A percentile compares a stretch with the other conserved stretches of the same genome.
Conservation (phyloP, 2,113 vertebrate genomes). For the Lophochroa leadbeateri region DNA sequence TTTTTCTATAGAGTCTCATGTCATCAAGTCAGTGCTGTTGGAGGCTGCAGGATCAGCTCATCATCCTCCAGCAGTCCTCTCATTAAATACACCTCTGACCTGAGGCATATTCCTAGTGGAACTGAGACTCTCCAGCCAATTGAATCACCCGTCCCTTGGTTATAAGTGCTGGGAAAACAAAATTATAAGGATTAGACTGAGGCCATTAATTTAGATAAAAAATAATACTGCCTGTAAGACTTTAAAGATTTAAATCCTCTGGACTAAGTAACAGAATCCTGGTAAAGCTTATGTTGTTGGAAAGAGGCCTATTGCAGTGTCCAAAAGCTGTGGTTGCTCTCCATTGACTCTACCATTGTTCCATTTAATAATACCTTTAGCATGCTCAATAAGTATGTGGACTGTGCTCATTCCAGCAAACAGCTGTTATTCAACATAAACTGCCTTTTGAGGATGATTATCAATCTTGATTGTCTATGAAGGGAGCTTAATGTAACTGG, state of each 20-base stretch:
- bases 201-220: not conserved
- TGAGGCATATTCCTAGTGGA: not conserved
- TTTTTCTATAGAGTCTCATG: not conserved
- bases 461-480: not conserved
- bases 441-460: not conserved
- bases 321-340: not conserved
- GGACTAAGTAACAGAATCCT: not conserved
- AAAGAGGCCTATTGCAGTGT: not conserved
- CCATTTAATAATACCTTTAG: not conserved
- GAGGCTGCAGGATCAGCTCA: not conserved
- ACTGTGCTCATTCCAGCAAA: not conserved
- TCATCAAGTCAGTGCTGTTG: not conserved
- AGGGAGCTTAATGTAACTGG: not conserved
- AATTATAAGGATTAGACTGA: not conserved
- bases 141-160: conserved; percentile 13
- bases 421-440: not conserved
- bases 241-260: not conserved
- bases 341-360: no score
- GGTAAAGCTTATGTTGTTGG: not conserved
- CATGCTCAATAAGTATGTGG: not conserved
- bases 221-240: not conserved
- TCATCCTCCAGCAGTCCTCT: not conserved
- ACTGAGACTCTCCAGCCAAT: not conserved
- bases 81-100: conserved; percentile 14
- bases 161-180: not conserved